Percentiles rank a stretch among this genome's conserved stretches.
These are phyloP conservation scores for Cheilosia grossa DNA, from an alignment of 2,888 invertebrate genomes.

Conservation along the genomic window DNA sequence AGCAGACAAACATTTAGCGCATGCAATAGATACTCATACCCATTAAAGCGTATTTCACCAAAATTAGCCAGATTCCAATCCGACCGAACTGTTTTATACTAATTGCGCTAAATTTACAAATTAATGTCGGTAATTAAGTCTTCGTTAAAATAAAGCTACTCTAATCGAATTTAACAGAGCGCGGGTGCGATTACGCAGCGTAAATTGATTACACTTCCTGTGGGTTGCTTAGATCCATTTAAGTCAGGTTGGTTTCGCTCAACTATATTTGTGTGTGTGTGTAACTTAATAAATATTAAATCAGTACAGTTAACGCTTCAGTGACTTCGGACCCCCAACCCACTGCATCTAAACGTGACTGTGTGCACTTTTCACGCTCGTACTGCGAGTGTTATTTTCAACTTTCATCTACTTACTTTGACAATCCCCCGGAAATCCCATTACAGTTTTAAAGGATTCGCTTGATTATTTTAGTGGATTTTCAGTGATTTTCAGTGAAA, in stretches of 20 bases:
- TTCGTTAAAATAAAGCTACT: slow-evolving; percentile 4
- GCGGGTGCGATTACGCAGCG: too few species aligned
- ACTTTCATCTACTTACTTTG: slow-evolving; percentile 12
- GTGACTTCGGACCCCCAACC: too few species aligned
- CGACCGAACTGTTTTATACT: background rate
- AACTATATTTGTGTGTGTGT: too few species aligned
- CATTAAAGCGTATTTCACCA: too few species aligned
- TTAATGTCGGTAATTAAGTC: slow-evolving; percentile 36
- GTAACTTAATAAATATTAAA: too few species aligned
- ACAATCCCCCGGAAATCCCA: slow-evolving; percentile 6
- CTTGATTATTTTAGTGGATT: slow-evolving; percentile 31
- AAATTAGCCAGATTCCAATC: slow-evolving; percentile 2
- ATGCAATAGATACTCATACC: slow-evolving; percentile 1
- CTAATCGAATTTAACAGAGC: too few species aligned
- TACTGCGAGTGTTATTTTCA: background rate
- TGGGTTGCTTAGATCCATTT: too few species aligned
- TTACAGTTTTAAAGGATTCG: slow-evolving; percentile 31
- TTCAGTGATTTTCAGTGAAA: background rate
- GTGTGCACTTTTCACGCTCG: too few species aligned
- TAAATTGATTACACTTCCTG: too few species aligned
- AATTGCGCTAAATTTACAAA: slow-evolving; percentile 30
- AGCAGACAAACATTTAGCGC: background rate
- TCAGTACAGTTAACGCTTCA: too few species aligned
- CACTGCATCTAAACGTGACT: too few species aligned
- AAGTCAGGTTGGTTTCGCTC: too few species aligned